Evolutionary conservation across 2,113 vertebrate species (phyloP).

Genomic region (Thymallus thymallus): DNA sequence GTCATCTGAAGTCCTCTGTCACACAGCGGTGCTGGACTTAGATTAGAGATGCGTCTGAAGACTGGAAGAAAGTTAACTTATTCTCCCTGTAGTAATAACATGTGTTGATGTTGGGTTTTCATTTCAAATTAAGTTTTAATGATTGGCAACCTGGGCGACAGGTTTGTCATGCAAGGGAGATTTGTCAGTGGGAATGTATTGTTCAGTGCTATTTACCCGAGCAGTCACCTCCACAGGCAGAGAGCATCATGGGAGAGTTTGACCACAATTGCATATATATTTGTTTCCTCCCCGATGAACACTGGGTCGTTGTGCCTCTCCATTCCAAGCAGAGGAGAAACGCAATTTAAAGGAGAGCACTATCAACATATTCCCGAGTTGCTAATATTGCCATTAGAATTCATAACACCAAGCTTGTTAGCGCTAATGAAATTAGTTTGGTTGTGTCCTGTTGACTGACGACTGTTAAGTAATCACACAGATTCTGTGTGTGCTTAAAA

Average conservation of each 20-base stretch:
- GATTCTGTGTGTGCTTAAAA: constrained; percentile 43
- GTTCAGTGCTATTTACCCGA: constrained; percentile 12
- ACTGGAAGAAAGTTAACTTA: too few relatives aligned
- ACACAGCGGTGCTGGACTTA: too few relatives aligned
- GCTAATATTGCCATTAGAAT: constrained; percentile 36
- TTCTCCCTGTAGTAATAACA: too few relatives aligned
- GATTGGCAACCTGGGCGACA: neutral
- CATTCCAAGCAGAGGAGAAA: neutral
- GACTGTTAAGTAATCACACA: constrained; percentile 57
- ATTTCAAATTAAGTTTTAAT: constrained; percentile 2
- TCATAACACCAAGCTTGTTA: constrained; percentile 51
- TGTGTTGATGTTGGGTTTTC: neutral
- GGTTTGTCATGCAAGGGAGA: neutral
- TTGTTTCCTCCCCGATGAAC: neutral
- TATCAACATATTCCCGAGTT: too few relatives aligned
- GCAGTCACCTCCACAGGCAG: constrained; percentile 4
- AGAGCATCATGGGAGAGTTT: neutral
- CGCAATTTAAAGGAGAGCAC: neutral
- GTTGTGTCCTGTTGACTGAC: constrained; percentile 56
- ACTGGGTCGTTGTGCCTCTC: neutral
- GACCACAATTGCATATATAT: constrained; percentile 11
- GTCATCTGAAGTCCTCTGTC: too few relatives aligned
- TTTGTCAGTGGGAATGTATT: constrained; percentile 17
- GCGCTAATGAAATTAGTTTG: constrained; percentile 54
- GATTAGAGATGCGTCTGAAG: too few relatives aligned